Evolutionary conservation across 2,888 invertebrate species (phyloP), one percentile per base, ranked within the genome.

Genomic region (Emmelina monodactyla): DNA sequence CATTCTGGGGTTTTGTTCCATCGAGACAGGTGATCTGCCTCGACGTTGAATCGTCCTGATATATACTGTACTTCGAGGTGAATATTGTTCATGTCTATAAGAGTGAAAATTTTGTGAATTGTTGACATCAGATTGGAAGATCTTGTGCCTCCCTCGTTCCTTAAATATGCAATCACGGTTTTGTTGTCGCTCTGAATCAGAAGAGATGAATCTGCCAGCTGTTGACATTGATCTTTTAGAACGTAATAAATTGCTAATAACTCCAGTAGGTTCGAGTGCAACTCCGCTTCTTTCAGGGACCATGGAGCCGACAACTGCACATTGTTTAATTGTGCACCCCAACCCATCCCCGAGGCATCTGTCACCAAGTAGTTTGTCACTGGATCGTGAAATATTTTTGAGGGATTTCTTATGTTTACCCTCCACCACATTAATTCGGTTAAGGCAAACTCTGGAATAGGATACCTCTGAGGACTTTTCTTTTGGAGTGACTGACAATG

Each of bases 61-160:
- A 19, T 5, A 9, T 19, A 9, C 5, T 19, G 19, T 6, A 19
- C 9, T 19, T 19, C 9, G 5, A 19, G 5, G 5, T 19, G 5
- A 6, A 19, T 19, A 5, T 19, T 5, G 9, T 19, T 5, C 9
- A 6, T 5, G 9, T 19, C 19, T 19, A 19, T 9, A 19, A 6
- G 9, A 19, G 5, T 19, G 5, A 19, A 19, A 6, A 19, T 6
- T 9, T 19, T 5, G 9, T 9, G 19, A 19, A 9, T 19, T 6
- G 9, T 5, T 19, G 5, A 9, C 19, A 19, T 19, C 19, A 19
- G 19, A 5, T 5, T 9, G 5, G 19, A 9, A 6, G 19, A 19
- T 9, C 19, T 19, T 50, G 33, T 33, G 7, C 33, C 25, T 12
- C 33, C 33, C 14, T 33, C 33, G 2, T 51, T n/a, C 49, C 39